Conservation (phyloP, 2,113 vertebrate genomes). For the Bombycilla garrulus region DNA sequence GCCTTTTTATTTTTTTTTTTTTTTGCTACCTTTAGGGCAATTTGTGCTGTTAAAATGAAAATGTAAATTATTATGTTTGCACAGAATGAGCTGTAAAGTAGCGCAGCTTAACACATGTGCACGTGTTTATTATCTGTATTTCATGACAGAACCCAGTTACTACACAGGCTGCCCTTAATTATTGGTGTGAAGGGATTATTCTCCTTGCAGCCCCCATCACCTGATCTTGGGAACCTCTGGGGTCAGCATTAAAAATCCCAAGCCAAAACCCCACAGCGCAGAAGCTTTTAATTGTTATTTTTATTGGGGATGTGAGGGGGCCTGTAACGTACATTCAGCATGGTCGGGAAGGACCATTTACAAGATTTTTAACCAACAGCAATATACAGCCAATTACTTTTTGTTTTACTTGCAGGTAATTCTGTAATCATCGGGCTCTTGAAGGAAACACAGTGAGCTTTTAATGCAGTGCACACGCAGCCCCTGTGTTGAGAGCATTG, state of each 20-base stretch:
- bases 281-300: conserved; percentile 59
- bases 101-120: conserved; percentile 78
- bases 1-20: conserved; percentile 65
- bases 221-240: conserved; percentile 64
- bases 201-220: conserved; percentile 65
- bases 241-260: conserved; percentile 59
- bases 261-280: conserved; percentile 24
- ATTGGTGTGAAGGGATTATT: conserved; percentile 78
- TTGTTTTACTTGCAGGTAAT: conserved; percentile 45
- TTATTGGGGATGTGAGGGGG: conserved; percentile 12
- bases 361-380: conserved; percentile 41
- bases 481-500: neutral
- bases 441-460: neutral
- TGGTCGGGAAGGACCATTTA: conserved; percentile 54
- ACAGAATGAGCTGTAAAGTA: conserved; percentile 81
- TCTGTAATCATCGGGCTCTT: conserved; percentile 32
- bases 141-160: conserved; percentile 75
- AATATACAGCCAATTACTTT: conserved; percentile 63
- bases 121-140: conserved; percentile 83
- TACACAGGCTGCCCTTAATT: conserved; percentile 76
- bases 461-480: neutral
- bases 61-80: conserved; percentile 78
- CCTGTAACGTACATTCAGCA: conserved; percentile 8
- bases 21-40: conserved; percentile 73
- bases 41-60: conserved; percentile 76